A percentile compares a stretch with the other conserved stretches of the same genome.
These are phyloP conservation scores for Criorhina ranunculi DNA, from an alignment of 2,888 invertebrate species.

Conservation along the genomic window DNA sequence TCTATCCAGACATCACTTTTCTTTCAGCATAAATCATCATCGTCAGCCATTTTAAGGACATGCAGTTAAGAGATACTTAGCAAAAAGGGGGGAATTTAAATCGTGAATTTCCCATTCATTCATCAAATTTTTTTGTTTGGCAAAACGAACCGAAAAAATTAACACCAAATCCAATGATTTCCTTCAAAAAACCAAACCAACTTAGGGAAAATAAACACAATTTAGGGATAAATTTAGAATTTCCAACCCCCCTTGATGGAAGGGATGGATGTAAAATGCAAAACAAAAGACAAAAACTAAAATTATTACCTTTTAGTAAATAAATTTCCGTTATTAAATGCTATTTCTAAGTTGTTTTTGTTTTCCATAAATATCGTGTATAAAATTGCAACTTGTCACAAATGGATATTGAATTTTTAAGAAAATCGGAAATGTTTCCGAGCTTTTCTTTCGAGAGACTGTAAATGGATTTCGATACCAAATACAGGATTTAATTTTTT, in stretches of 20 bases:
- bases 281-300: constrained; percentile 54
- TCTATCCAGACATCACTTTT: background rate
- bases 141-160: constrained; percentile 24
- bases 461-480: constrained; percentile 6
- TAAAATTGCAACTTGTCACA: constrained; percentile 67
- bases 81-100: no score
- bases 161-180: background rate
- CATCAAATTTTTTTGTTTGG: constrained; percentile 24
- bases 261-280: constrained; percentile 38
- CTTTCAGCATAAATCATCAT: constrained; percentile 7
- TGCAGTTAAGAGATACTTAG: constrained; percentile 38
- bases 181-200: constrained; percentile 20
- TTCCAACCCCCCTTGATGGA: constrained; percentile 21
- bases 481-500: constrained; percentile 35
- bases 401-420: constrained; percentile 25
- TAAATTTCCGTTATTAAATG: constrained; percentile 84
- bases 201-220: constrained; percentile 34
- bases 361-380: constrained; percentile 83
- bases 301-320: constrained; percentile 83
- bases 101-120: constrained; percentile 71
- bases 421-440: constrained; percentile 11
- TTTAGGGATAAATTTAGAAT: constrained; percentile 42
- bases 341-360: constrained; percentile 84
- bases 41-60: constrained; percentile 72
- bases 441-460: constrained; percentile 39